Conservation (phyloP, 2,888 invertebrate species). For the Caenorhabditis sp. region DNA sequence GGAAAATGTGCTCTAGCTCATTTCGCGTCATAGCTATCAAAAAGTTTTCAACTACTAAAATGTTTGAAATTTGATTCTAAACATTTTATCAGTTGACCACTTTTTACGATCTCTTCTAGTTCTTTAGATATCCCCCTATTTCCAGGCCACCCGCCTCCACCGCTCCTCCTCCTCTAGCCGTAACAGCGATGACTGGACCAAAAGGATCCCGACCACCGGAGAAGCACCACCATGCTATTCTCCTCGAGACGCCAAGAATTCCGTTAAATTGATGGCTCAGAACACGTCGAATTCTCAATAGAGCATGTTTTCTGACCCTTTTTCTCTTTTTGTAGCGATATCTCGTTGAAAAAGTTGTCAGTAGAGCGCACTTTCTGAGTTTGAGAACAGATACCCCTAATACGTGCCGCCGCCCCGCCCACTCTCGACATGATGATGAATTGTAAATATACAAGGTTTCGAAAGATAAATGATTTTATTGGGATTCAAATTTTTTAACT, state of each 20-base stretch:
- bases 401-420: too few species aligned
- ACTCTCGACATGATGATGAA: too few species aligned
- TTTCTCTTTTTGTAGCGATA: not conserved
- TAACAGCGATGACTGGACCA: constrained; percentile 33
- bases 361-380: too few species aligned
- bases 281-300: not conserved
- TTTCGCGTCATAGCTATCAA: not conserved
- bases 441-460: too few species aligned
- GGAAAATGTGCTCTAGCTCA: not conserved
- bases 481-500: too few species aligned
- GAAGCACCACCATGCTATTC: constrained; percentile 51
- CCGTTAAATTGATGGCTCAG: not conserved
- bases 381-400: too few species aligned
- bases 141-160: constrained; percentile 27
- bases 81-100: too few species aligned
- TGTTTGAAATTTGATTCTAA: too few species aligned
- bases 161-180: constrained; percentile 1
- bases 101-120: too few species aligned
- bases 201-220: constrained; percentile 42
- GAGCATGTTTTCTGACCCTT: not conserved
- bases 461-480: too few species aligned
- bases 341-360: too few species aligned
- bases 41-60: too few species aligned
- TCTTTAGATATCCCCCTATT: not conserved
- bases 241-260: constrained; percentile 24